Evolutionary conservation across 2,113 vertebrate genomes (phyloP), one percentile per base, ranked within the genome.

Genomic region (Nothocercus julius): DNA sequence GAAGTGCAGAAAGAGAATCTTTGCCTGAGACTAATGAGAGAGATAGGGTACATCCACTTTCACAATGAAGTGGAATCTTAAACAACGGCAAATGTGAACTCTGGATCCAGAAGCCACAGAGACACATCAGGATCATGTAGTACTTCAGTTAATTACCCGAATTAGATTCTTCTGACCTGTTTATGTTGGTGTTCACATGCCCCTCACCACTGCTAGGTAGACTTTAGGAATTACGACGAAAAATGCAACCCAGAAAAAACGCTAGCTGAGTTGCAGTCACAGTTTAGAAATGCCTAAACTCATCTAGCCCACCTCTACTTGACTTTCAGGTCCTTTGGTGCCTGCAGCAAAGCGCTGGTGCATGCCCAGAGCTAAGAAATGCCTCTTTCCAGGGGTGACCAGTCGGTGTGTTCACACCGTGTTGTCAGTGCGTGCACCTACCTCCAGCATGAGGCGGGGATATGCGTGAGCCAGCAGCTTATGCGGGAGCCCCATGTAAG

Each of bases 71-170:
- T 44, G 47, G 49, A 9, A 66, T 64, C 47, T 44, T 73, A 89
- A 81, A 81, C 61, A 82, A 85, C 47, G 47, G 27, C 44, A 82
- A 69, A 36, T 90, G 34, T 90, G 86, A 94, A 82, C 77, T 82
- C 82, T 88, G 68, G n/a, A 81, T 28, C 45, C 69, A 89, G 47
- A 79, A 92, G 62, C 17, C 67, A 42, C 45, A 51, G 7, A 78
- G 16, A 13, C 36, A 62, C 38, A 74, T 63, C 72, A 69, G 25
- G 44, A 24, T 82, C 83, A 82, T 20, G 61, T 19, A 69, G 66
- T 44, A 22, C 42, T 93, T 56, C 91, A 84, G 42, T 62, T 89
- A 90, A 94, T 92, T 90, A 92, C 68, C 73, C 75, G 61, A 84
- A 25, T 93, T 72, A 90, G 38, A 76, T 76, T 66, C 28, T 66